Evolutionary conservation across 2,888 invertebrate species (phyloP).

Genomic region (Listrodromus nycthemerus): DNA sequence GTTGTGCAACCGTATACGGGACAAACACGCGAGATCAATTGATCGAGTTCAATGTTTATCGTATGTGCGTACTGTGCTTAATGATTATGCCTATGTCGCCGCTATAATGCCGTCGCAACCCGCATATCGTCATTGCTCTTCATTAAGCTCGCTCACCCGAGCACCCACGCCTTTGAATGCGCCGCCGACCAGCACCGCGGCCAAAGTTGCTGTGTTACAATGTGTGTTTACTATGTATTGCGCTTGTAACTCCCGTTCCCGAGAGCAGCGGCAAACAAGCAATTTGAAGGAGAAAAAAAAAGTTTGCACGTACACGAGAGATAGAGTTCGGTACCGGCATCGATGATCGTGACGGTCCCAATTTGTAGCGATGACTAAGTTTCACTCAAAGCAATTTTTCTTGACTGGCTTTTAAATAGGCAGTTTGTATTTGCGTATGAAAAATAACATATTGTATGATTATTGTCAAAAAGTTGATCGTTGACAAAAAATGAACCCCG

Average conservation of each 20-base stretch:
- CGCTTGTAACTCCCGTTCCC: not conserved
- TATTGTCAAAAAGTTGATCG: not conserved
- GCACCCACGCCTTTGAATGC: slow-evolving; percentile 44
- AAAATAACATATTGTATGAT: not conserved
- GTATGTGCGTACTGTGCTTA: slow-evolving; percentile 59
- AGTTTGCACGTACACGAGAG: slow-evolving; percentile 30
- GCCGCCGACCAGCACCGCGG: slow-evolving; percentile 42
- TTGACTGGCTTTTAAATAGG: not conserved
- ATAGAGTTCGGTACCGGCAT: slow-evolving; percentile 21
- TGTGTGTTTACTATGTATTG: slow-evolving; percentile 15
- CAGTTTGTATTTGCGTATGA: not conserved
- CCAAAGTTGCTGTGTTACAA: slow-evolving; percentile 17
- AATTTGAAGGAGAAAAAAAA: not conserved
- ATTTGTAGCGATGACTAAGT: not conserved
- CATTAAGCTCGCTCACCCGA: slow-evolving; percentile 38
- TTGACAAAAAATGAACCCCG: not conserved
- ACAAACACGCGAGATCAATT: slow-evolving; percentile 51
- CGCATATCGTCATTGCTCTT: slow-evolving; percentile 60
- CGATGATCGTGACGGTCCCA: not conserved
- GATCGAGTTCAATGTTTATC: slow-evolving; percentile 60
- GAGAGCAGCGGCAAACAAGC: slow-evolving; percentile 22
- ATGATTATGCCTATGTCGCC: slow-evolving; percentile 61
- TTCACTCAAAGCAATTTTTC: not conserved
- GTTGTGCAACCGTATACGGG: slow-evolving; percentile 12
- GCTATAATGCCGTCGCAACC: slow-evolving; percentile 40